These are phyloP conservation scores for Crocuta crocuta DNA, from an alignment of 2,113 vertebrate species.

Conservation along the genomic window DNA sequence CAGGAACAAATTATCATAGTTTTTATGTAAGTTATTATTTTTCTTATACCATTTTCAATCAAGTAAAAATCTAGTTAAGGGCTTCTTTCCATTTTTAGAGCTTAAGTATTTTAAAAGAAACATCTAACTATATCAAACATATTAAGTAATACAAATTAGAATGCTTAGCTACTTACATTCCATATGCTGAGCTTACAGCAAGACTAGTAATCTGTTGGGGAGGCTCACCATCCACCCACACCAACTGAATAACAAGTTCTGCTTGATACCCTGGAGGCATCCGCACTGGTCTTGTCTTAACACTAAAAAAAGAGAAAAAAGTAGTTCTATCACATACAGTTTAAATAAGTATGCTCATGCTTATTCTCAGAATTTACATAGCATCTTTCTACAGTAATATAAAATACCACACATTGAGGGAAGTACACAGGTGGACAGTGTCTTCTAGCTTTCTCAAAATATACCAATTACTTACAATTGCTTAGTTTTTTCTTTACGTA, in stretches of 20 bases:
- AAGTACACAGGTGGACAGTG: not conserved
- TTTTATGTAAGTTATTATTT: slow-evolving; percentile 42
- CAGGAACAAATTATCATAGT: slow-evolving; percentile 13
- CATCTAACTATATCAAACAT: slow-evolving; percentile 35
- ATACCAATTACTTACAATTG: not conserved
- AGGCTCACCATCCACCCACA: slow-evolving; percentile 96
- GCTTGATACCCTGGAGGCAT: slow-evolving; percentile 98
- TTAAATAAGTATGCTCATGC: not conserved
- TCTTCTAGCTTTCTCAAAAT: slow-evolving; percentile 38
- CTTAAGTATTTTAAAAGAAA: slow-evolving; percentile 56
- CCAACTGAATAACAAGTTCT: slow-evolving; percentile 95
- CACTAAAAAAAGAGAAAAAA: slow-evolving; percentile 83
- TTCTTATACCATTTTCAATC: slow-evolving; percentile 5
- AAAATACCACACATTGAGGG: not conserved
- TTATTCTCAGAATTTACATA: not conserved
- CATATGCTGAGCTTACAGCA: slow-evolving; percentile 97
- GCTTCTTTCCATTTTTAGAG: slow-evolving; percentile 46
- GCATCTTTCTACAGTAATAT: slow-evolving; percentile 38
- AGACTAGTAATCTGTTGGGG: slow-evolving; percentile 97
- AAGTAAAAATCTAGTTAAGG: not conserved
- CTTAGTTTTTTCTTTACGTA: slow-evolving; percentile 31
- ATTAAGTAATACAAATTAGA: slow-evolving; percentile 26
- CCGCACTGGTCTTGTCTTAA: slow-evolving; percentile 93
- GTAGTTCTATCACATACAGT: not conserved
- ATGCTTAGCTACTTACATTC: slow-evolving; percentile 93